phyloP scores from a whole-genome alignment of 2,113 vertebrate genomes.

The Heloderma charlesbogerti region DNA sequence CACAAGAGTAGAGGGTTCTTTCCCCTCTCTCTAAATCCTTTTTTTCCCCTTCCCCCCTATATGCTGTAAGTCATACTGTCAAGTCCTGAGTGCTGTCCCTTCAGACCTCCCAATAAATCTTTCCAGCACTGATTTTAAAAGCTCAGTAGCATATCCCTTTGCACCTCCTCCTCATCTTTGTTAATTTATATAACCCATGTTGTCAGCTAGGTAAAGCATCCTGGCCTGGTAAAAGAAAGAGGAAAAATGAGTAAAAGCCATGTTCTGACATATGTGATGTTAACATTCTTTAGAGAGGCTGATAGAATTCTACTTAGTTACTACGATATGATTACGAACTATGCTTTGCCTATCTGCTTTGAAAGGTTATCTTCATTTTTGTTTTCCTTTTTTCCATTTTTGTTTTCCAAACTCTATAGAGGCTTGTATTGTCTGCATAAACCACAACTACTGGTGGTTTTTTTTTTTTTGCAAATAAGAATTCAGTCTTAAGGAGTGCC shows the following conservation, averaged over 20 bases:
- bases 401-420: conserved; percentile 72
- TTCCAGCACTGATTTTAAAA: conserved; percentile 63
- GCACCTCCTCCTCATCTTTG: conserved; percentile 33
- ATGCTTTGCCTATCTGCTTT: conserved; percentile 71
- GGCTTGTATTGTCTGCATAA: conserved; percentile 76
- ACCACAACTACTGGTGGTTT: conserved; percentile 69
- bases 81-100: conserved; percentile 67
- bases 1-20: conserved; percentile 59
- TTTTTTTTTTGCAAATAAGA: conserved; percentile 76
- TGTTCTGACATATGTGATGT: conserved; percentile 60
- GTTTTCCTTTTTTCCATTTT: conserved; percentile 64
- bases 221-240: neutral
- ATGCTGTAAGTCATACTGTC: conserved; percentile 63
- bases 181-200: conserved; percentile 46
- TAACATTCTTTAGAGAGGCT: conserved; percentile 67
- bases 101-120: conserved; percentile 66
- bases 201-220: conserved; percentile 42
- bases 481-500: conserved; percentile 76
- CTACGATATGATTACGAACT: conserved; percentile 72
- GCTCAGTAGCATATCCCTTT: conserved; percentile 47
- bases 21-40: conserved; percentile 31
- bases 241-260: conserved; percentile 38
- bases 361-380: conserved; percentile 65
- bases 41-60: conserved; percentile 23
- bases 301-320: conserved; percentile 72